Evolutionary conservation across 2,113 vertebrate species (phyloP).

Genomic region (Rhinichthys klamathensis): DNA sequence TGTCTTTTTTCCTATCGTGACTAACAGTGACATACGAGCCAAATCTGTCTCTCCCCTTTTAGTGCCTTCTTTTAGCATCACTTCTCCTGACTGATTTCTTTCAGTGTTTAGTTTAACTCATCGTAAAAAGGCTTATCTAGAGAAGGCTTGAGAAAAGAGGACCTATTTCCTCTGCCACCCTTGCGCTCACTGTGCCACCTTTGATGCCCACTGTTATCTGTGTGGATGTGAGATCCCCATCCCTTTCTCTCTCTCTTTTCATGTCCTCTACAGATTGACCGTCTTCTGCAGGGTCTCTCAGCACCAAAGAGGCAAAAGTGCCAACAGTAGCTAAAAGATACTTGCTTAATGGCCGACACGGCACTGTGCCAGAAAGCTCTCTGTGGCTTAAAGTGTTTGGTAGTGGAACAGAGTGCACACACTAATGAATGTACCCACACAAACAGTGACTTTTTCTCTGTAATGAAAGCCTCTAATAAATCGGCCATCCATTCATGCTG

Average conservation of each 20-base stretch:
- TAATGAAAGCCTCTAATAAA: constrained; percentile 18
- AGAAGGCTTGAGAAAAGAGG: constrained; percentile 41
- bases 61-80: constrained; percentile 11
- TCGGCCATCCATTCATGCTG: neutral
- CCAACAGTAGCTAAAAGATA: constrained; percentile 49
- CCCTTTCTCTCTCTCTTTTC: constrained; percentile 19
- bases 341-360: constrained; percentile 53
- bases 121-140: constrained; percentile 45
- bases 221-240: constrained; percentile 3
- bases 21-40: constrained; percentile 26
- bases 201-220: constrained; percentile 32
- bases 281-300: constrained; percentile 36
- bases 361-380: constrained; percentile 46
- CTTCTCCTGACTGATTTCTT: neutral
- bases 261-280: constrained; percentile 33
- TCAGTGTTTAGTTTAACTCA: constrained; percentile 18
- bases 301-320: constrained; percentile 37
- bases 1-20: constrained; percentile 31
- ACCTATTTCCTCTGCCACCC: constrained; percentile 43
- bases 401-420: constrained; percentile 15
- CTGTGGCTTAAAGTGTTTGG: neutral
- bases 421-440: neutral
- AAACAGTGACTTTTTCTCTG: neutral
- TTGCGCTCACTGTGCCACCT: neutral
- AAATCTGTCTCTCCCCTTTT: neutral